phyloP scores from a whole-genome alignment of 1,140 invertebrate species.

The Microplitis mediator region DNA sequence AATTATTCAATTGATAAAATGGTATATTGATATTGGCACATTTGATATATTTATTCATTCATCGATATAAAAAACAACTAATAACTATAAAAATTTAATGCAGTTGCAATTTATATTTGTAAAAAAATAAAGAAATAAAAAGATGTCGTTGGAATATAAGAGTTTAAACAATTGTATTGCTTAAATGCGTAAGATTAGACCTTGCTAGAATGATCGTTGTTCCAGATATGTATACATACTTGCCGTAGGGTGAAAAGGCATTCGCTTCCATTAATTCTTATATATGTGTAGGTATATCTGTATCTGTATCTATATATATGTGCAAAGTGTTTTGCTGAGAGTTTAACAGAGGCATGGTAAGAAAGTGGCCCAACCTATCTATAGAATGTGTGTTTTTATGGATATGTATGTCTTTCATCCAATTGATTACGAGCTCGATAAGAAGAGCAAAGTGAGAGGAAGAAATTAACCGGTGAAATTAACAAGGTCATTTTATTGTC shows the following conservation, averaged over 20 bases:
- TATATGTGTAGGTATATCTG: neutral
- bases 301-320: neutral
- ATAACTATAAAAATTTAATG: neutral
- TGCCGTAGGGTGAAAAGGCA: conserved; percentile 11
- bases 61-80: too few relatives aligned
- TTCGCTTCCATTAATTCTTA: conserved; percentile 1
- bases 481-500: neutral
- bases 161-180: neutral
- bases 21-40: too few relatives aligned
- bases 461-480: neutral
- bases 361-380: conserved; percentile 26
- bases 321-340: neutral
- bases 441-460: conserved; percentile 5
- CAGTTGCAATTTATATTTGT: neutral
- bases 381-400: neutral
- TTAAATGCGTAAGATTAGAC: conserved; percentile 13
- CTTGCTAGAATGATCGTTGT: conserved; percentile 7
- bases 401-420: neutral
- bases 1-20: too few relatives aligned
- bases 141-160: conserved; percentile 1
- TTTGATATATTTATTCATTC: too few relatives aligned
- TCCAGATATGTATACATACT: conserved; percentile 21
- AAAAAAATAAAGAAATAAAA: neutral
- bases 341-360: neutral
- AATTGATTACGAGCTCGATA: neutral